Base-by-base conservation (phyloP, 2,113 vertebrate genomes). In the Blennius ocellaris region DNA sequence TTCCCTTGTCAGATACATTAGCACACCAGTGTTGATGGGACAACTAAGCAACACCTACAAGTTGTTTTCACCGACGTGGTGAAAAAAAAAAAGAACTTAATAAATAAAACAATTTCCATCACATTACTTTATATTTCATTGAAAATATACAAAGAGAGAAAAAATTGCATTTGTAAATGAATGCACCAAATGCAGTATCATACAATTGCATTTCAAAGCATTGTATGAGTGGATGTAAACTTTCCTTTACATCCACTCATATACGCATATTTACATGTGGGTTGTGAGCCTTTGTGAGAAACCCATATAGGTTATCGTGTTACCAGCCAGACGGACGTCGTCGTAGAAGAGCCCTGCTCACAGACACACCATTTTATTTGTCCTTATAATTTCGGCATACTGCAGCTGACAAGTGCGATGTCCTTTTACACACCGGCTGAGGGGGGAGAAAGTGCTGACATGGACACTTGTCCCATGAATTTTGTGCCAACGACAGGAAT, bases 391-490 rank as follows among this genome's bases (percentile, higher is more conserved):
- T 91, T 78, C 7, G 68, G 74, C 76, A 89, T 60, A 80, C 87
- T 54, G 52, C 51, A 47, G 62, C 84, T 91, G 92, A 93, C 86
- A 89, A 88, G 78, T 83, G 87, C 89, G 86, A 87, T 90, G 92
- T 93, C 91, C 89, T 92, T 85, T 91, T 81, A 82, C 77, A 82
- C 78, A 56, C 71, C 37, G 70, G 80, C 84, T 80, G 78, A 81
- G 64, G 66, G 59, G 76, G 68, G 82, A 89, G 87, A 93, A 93
- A 92, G 76, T 91, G 93, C 93, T 94, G 93, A 94, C 93, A 87
- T 76, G 82, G 83, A 83, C 89, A 78, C 85, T 93, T 90, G 91
- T 91, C 91, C 92, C 85, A 66, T 87, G 90, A 90, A 93, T 90
- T 91, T 87, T 3, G 82, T 85, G 82, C 86, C 83, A 83, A 81